phyloP scores from a whole-genome alignment of 2,797 vertebrate genomes.

The Propithecus deckenii region DNA sequence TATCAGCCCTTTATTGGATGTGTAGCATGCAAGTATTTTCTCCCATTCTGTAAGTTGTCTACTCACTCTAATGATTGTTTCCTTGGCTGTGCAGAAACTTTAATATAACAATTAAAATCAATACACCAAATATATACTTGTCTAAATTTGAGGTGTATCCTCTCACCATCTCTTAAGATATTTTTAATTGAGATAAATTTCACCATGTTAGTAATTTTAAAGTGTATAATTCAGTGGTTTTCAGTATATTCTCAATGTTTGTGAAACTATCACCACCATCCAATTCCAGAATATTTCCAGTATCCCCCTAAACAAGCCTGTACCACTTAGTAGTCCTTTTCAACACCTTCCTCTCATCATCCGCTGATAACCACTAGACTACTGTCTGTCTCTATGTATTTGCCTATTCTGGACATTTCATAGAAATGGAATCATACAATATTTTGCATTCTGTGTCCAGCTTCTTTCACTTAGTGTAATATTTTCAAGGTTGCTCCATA shows the following conservation, averaged over 20 bases:
- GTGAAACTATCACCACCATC: not conserved
- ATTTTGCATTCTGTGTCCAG: not conserved
- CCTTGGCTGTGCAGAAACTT: no score
- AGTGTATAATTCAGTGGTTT: not conserved
- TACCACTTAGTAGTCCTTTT: not conserved
- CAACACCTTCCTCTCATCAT: not conserved
- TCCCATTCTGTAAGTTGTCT: no score
- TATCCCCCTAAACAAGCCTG: not conserved
- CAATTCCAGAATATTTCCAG: not conserved
- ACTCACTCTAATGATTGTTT: no score
- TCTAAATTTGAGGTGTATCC: not conserved
- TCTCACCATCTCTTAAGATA: not conserved
- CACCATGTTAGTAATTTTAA: not conserved
- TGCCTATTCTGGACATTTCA: not conserved
- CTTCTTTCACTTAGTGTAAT: not conserved
- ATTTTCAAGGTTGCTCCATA: not conserved
- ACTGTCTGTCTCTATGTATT: not conserved
- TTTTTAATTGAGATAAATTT: not conserved
- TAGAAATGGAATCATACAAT: not conserved
- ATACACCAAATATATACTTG: not conserved
- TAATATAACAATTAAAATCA: not conserved
- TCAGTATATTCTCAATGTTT: not conserved
- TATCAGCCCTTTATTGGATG: no score
- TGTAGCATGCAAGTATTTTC: no score
- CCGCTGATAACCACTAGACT: no score